Evolutionary conservation across 2,113 vertebrate species (phyloP), one percentile per base, ranked within the genome.

Genomic region (Pimephales promelas): DNA sequence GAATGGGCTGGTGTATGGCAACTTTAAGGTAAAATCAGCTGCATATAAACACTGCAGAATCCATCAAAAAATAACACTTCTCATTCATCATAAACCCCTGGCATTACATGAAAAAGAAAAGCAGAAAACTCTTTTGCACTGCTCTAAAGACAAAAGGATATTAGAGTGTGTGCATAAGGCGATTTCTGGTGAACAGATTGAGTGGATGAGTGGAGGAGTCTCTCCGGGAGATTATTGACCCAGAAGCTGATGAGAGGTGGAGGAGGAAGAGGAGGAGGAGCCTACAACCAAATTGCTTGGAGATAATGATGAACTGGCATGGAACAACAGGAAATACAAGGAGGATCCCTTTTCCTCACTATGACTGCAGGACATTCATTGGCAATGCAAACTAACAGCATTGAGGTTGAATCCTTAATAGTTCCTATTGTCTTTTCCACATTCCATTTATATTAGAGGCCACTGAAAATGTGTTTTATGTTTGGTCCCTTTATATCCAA

Each of bases 221-320:
- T 87, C 85, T 89, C 78, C 52, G 52, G 86, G 86, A 88, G 90
- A 92, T 91, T 91, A 92, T 87, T 93, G 92, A 94, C 93, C 93
- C 91, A 94, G 89, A 94, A 92, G 88, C 88, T 61, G 61, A 66
- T 87, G 72, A 77, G 85, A 85, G 61, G 62, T 79, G 86, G 77
- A 70, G 77, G 83, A 88, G 90, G 89, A 89, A 52, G 71, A 78
- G 85, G 77, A 70, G 79, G 83, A 88, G 90, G 90, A 88, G 85
- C 91, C 88, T 78, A 79, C 59, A 86, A 84, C 84, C 86, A 80
- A 87, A 82, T 66, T 86, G 64, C 85, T 81, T 10, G 10, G 74
- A 85, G 85, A 90, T 79, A 79, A 79, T 71, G 77, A 90, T 89
- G 89, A 83, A 80, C 68, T 85, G 83, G 85, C 85, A 85, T 79